Evolutionary conservation across 2,888 invertebrate species (phyloP).

Genomic region (Branchellion lobata): DNA sequence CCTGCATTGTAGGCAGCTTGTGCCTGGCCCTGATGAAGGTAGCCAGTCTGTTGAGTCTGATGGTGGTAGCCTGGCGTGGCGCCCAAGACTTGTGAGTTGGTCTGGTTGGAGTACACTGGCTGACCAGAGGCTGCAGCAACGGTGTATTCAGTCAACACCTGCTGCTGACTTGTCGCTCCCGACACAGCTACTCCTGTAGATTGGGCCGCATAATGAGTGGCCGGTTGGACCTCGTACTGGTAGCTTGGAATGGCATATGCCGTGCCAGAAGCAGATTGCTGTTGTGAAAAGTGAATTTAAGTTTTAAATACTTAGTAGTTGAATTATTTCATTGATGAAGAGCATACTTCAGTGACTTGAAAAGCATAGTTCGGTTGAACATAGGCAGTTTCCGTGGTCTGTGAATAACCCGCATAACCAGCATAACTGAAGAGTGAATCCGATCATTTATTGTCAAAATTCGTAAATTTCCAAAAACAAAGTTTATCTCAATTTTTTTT

Average conservation of each 20-base stretch:
- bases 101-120: slow-evolving; percentile 11
- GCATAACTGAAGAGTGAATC: slow-evolving; percentile 34
- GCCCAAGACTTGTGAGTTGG: too few species aligned
- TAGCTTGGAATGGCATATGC: slow-evolving; percentile 40
- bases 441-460: too few species aligned
- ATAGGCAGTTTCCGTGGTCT: slow-evolving; percentile 39
- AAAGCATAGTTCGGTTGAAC: slow-evolving; percentile 38
- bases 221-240: slow-evolving; percentile 27
- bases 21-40: background rate
- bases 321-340: background rate
- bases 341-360: slow-evolving; percentile 31
- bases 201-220: slow-evolving; percentile 13
- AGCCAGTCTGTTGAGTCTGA: background rate
- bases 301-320: background rate
- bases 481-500: too few species aligned
- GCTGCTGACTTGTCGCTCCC: background rate
- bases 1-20: background rate
- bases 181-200: background rate
- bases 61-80: slow-evolving; percentile 7
- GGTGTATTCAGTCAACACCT: background rate
- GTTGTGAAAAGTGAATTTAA: background rate
- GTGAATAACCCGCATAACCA: slow-evolving; percentile 32
- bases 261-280: slow-evolving; percentile 11
- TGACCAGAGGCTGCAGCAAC: slow-evolving; percentile 13
- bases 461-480: too few species aligned